These are phyloP conservation scores for Rotaria macrura DNA, from an alignment of 2,888 invertebrate genomes.

Conservation along the genomic window DNA sequence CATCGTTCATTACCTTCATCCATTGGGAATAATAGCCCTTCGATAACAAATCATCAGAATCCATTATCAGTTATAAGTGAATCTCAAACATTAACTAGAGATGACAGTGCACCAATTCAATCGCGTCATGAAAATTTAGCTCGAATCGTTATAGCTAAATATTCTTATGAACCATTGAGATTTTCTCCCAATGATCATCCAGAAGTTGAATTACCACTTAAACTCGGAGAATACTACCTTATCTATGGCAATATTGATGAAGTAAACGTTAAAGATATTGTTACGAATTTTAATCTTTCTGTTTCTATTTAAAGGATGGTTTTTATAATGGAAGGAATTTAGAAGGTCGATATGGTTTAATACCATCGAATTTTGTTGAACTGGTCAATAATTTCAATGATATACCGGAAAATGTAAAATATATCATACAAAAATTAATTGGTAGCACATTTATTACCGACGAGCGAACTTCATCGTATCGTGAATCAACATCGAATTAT, in stretches of 20 bases:
- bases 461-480: background rate
- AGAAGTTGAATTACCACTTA: slow-evolving; percentile 80
- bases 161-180: slow-evolving; percentile 60
- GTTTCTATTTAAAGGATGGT: slow-evolving; percentile 63
- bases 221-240: slow-evolving; percentile 85
- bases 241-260: slow-evolving; percentile 67
- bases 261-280: slow-evolving; percentile 37
- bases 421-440: background rate
- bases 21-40: background rate
- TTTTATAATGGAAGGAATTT: slow-evolving; percentile 87
- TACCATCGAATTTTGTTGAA: slow-evolving; percentile 89
- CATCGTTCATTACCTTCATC: slow-evolving; percentile 27
- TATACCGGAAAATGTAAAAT: background rate
- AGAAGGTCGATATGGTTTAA: slow-evolving; percentile 80
- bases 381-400: slow-evolving; percentile 55
- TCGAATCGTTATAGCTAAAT: slow-evolving; percentile 39
- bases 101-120: background rate
- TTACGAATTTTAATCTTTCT: too few species aligned
- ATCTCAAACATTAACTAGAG: background rate
- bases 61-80: background rate
- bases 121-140: background rate
- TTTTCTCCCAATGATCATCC: slow-evolving; percentile 74
- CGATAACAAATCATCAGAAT: background rate
- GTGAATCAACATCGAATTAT: background rate
- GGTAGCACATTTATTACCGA: background rate